A percentile compares a stretch with the other conserved stretches of the same genome.
Conservation (phyloP, 1,140 invertebrate genomes). For the Gryllus bimaculatus region DNA sequence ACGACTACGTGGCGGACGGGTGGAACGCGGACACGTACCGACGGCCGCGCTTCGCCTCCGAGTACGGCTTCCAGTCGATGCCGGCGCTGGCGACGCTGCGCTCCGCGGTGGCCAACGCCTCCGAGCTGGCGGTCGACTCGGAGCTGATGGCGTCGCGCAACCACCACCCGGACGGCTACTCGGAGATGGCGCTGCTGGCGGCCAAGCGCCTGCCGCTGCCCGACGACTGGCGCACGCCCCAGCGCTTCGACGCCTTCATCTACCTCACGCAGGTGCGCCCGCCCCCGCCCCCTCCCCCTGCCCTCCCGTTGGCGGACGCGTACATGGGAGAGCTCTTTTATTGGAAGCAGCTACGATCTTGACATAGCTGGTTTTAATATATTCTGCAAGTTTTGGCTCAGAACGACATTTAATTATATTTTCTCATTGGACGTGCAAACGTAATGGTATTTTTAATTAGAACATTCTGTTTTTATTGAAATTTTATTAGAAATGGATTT, state of each 20-base stretch:
- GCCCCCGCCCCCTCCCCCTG: no score
- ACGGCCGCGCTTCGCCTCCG: conserved; percentile 78
- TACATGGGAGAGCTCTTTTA: no score
- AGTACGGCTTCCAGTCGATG: conserved; percentile 90
- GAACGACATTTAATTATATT: no score
- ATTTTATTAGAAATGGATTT: no score
- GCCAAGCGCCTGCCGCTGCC: conserved; percentile 48
- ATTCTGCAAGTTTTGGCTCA: no score
- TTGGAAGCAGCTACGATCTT: no score
- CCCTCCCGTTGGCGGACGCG: no score
- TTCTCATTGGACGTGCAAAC: no score
- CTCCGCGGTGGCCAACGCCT: conserved; percentile 38
- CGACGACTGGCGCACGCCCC: conserved; percentile 33
- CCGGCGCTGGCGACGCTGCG: conserved; percentile 56
- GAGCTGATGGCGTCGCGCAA: conserved; percentile 64
- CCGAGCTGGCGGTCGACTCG: conserved; percentile 53
- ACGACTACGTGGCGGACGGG: conserved; percentile 73
- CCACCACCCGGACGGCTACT: conserved; percentile 65
- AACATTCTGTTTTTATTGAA: no score
- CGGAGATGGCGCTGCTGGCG: conserved; percentile 49
- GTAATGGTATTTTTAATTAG: no score
- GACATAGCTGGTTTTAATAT: no score
- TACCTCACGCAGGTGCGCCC: conserved; percentile 28
- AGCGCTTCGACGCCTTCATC: conserved; percentile 31
- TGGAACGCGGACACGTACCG: conserved; percentile 74